Base-by-base conservation (phyloP, 2,797 vertebrate species). In the Huso huso region DNA sequence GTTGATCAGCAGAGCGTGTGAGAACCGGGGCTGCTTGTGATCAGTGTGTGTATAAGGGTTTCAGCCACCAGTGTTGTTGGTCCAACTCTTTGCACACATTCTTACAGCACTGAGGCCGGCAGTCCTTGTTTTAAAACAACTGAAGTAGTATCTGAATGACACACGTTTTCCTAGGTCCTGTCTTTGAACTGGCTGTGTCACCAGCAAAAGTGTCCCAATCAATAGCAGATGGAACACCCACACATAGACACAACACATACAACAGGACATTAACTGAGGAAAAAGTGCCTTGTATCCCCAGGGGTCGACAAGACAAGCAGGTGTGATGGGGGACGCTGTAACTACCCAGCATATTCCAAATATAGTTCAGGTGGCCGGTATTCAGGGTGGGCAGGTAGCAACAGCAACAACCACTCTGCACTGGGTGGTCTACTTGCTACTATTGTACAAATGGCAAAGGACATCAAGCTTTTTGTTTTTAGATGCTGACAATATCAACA, bases 361-460 rank as follows among this genome's bases (percentile, higher is more conserved):
- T 69, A 72, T 75, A 75, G 63, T 69, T 60, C 66, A 70, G 73
- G 71, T 68, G 72, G 66, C 67, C 70, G 68, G 66, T 61, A 60
- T 69, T 71, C 49, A 67, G 71, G 73, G 72, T 73, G 80, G 37
- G 74, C 77, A 79, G 81, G 81, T 73, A 81, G 79, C 76, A 70
- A 51, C 50, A 48, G n/a, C 15, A 74, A 78, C 69, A 74, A 75
- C 68, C 63, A 71, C 71, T 71, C 60, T 65, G 23, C 81, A 76
- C 64, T 83, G 83, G 82, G 93, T 93, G 91, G 92, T 87, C 91
- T 77, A 69, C 72, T 81, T 77, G 82, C 76, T 84, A 85, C 83
- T 84, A 83, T 80, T 77, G 66, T 83, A 71, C 85, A 88, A 86
- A 87, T 85, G 83, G 81, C 77, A 80, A 68, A 6, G 23, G 69